Conservation (phyloP, 2,888 invertebrate genomes). For the Chrysolina oricalcia region DNA sequence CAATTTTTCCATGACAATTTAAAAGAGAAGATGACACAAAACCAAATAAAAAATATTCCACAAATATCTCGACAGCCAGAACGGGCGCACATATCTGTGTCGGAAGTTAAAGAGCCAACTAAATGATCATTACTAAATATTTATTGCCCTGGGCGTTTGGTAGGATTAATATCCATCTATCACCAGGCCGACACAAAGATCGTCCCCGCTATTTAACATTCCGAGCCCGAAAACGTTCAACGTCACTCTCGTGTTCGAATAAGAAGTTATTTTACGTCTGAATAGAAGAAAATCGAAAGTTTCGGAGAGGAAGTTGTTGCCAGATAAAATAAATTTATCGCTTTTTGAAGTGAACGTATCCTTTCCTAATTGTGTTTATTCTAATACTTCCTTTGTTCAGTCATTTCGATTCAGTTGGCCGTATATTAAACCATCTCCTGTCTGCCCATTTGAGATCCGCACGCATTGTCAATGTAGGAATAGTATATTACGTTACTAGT, state of each 20-base stretch:
- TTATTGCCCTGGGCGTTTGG: constrained; percentile 69
- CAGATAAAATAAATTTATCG: neutral
- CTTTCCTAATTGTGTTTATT: too few species aligned
- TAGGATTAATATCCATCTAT: constrained; percentile 69
- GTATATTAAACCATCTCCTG: too few species aligned
- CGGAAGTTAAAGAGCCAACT: constrained; percentile 71
- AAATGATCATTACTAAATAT: constrained; percentile 72
- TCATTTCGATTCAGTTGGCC: too few species aligned
- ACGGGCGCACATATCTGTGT: constrained; percentile 66
- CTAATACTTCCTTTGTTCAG: too few species aligned
- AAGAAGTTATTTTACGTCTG: constrained; percentile 38
- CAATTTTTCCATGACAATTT: constrained; percentile 64
- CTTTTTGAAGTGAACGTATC: neutral
- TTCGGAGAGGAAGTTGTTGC: neutral
- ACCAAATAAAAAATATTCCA: constrained; percentile 65
- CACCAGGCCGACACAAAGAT: constrained; percentile 62
- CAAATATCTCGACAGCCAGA: constrained; percentile 65
- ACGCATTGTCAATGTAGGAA: too few species aligned
- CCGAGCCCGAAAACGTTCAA: constrained; percentile 56
- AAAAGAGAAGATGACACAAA: constrained; percentile 60
- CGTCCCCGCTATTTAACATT: constrained; percentile 66
- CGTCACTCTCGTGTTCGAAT: constrained; percentile 36
- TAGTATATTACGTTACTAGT: too few species aligned
- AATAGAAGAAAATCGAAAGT: constrained; percentile 32
- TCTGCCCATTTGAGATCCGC: too few species aligned